Evolutionary conservation across 2,888 invertebrate genomes (phyloP), one percentile per base, ranked within the genome.

Genomic region (Aspidapion aeneum): DNA sequence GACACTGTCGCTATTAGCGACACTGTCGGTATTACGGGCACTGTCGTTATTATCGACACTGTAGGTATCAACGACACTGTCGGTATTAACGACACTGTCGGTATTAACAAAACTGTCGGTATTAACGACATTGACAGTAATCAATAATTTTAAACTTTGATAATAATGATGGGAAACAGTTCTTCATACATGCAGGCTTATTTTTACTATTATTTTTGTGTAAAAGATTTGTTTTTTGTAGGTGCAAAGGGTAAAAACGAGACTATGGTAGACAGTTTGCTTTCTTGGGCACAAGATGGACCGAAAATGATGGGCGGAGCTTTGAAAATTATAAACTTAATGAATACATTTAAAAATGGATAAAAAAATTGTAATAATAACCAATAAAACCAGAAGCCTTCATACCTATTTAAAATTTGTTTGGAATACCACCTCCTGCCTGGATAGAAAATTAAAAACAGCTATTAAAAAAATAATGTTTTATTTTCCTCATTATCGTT

Each of bases 301-400:
- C 19, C 35, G n/a, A 19, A 35, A 55, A 1, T 60, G n/a, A 5
- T 21, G 22, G n/a, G 17, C 12, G 18, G 3, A 9, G 18, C 18
- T 18, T 49, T 58, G 5, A 18, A 58, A 58, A 58, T 58, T 21
- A 58, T 35, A 18, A 56, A 56, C n/a, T 3, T 35, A 35, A 18
- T 48, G 18, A 22, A 35, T 7, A 21, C 20, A 60, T 7, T 35
- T 7, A 35, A 35, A 35, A 35, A 12, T 35, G 35, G 35, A 7
- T 35, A 35, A 35, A 35, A 35, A 35, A 35, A 35, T 35, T 35
- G 35, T 35, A 35, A 35, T 35, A 35, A 7, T 35, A 7, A 7
- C 12, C 12, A 3, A 7, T 12, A 35, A 35, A 35, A 35, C 3
- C 35, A 7, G 3, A 35, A 12, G 35, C 16, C 52, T 52, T 52